Conservation (phyloP, 2,888 invertebrate species). For the Aspidiotus rigidus region DNA sequence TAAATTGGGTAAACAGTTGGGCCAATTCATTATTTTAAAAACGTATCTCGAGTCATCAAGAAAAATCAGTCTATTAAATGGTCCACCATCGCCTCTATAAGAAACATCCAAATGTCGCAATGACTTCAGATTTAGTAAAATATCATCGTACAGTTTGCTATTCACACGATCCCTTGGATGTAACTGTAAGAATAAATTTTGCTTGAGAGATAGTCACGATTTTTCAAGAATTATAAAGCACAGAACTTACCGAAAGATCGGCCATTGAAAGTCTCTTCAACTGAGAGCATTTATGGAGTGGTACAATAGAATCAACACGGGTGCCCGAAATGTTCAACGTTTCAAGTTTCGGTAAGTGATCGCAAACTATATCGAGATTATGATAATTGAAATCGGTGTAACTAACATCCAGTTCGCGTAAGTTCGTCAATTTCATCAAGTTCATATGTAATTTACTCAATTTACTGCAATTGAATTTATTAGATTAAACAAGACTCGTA, state of each 20-base stretch:
- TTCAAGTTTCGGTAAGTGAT: slow-evolving; percentile 55
- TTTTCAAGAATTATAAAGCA: not conserved
- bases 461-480: not conserved
- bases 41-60: not conserved
- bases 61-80: slow-evolving; percentile 19
- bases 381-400: slow-evolving; percentile 59
- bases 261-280: slow-evolving; percentile 40
- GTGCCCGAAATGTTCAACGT: slow-evolving; percentile 59
- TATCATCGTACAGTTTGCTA: not conserved
- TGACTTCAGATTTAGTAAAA: slow-evolving; percentile 3
- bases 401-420: slow-evolving; percentile 55
- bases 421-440: slow-evolving; percentile 44
- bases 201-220: not conserved
- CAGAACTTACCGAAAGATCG: slow-evolving; percentile 29
- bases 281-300: slow-evolving; percentile 50
- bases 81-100: slow-evolving; percentile 24
- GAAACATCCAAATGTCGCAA: slow-evolving; percentile 35
- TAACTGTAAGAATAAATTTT: not conserved
- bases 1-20: slow-evolving; percentile 49
- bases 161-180: not conserved
- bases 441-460: not conserved
- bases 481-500: not conserved
- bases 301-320: slow-evolving; percentile 52
- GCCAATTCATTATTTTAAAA: slow-evolving; percentile 44
- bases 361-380: slow-evolving; percentile 55